These are phyloP conservation scores for Adelosebastes latens DNA, from an alignment of 2,797 vertebrate species.

Conservation along the genomic window DNA sequence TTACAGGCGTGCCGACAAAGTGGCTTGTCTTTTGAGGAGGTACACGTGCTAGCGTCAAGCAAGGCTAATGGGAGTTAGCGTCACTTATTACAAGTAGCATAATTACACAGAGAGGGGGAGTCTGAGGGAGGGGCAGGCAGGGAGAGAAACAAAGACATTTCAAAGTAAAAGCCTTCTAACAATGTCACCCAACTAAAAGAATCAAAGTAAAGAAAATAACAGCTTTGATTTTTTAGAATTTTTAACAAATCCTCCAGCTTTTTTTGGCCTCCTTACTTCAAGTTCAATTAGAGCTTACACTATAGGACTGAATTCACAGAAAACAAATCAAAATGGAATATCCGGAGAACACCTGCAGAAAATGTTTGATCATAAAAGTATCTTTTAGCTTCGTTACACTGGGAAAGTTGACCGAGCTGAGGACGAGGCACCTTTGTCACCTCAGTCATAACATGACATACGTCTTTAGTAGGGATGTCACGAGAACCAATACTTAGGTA, in stretches of 20 bases:
- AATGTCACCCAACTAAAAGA: background rate
- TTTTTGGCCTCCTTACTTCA: slow-evolving; percentile 2
- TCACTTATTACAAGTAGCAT: slow-evolving; percentile 55
- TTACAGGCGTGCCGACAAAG: slow-evolving; percentile 52
- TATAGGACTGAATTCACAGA: background rate
- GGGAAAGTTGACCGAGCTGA: background rate
- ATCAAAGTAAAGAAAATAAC: background rate
- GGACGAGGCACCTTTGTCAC: background rate
- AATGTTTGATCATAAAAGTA: background rate
- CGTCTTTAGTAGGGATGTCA: no score
- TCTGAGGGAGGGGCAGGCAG: background rate
- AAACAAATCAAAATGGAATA: background rate
- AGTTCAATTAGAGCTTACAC: background rate
- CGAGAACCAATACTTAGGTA: no score
- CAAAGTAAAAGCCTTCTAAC: slow-evolving; percentile 15
- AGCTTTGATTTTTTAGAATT: background rate
- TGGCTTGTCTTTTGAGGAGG: slow-evolving; percentile 58
- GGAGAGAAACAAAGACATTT: slow-evolving; percentile 5
- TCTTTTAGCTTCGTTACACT: background rate
- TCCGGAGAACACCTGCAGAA: background rate
- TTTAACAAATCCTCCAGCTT: background rate
- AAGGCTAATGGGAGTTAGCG: slow-evolving; percentile 62
- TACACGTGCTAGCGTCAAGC: slow-evolving; percentile 45
- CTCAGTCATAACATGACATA: no score
- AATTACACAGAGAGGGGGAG: slow-evolving; percentile 33